These are phyloP conservation scores for Gortyna flavago DNA, from an alignment of 2,888 invertebrate species.

Conservation along the genomic window DNA sequence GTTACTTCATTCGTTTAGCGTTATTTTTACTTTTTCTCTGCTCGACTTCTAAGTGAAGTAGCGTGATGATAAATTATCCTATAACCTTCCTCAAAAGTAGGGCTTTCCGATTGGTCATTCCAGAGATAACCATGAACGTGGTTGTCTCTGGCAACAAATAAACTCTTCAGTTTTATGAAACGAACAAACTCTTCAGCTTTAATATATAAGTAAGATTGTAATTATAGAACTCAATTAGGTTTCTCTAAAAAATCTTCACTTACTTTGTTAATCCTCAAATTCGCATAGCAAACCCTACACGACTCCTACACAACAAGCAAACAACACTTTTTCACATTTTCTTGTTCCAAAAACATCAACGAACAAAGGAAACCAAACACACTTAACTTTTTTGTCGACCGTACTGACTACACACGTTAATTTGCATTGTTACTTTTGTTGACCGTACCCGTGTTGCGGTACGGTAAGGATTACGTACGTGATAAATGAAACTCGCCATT, in stretches of 20 bases:
- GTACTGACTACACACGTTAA: constrained; percentile 51
- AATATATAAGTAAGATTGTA: not conserved
- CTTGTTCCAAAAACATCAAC: constrained; percentile 33
- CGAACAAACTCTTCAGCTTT: not conserved
- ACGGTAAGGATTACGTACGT: constrained; percentile 70
- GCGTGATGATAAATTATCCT: no score
- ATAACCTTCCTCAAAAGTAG: no score
- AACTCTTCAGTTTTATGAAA: no score
- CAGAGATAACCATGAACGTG: no score
- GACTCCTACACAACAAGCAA: constrained; percentile 1
- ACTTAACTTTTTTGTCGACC: constrained; percentile 55
- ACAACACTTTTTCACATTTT: constrained; percentile 28
- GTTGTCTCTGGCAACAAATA: no score
- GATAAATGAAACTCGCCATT: constrained; percentile 72
- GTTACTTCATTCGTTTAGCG: no score
- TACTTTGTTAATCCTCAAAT: not conserved
- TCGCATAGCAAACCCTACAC: not conserved
- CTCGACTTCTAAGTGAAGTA: no score
- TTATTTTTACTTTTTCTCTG: no score
- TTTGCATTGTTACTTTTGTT: constrained; percentile 62
- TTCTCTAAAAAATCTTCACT: not conserved
- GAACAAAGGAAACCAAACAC: constrained; percentile 43
- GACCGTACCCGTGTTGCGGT: constrained; percentile 67
- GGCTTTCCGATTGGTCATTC: no score
- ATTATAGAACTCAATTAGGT: not conserved